Evolutionary conservation across 1,140 invertebrate species (phyloP).

Genomic region (Drosophila tsacasi): DNA sequence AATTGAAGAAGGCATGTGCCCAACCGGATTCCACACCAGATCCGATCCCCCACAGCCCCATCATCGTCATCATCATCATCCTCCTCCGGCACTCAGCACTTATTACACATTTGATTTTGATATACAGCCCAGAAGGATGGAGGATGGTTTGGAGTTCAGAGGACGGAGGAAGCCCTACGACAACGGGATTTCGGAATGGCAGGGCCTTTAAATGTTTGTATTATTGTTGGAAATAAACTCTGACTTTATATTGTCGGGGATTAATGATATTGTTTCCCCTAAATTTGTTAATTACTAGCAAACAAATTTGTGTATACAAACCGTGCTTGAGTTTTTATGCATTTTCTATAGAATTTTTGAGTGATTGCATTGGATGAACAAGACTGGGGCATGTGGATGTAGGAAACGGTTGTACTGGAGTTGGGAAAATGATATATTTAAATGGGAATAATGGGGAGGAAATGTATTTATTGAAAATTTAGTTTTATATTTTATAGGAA

Average conservation of each 20-base stretch:
- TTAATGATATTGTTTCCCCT: conserved; percentile 83
- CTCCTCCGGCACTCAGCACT: conserved; percentile 56
- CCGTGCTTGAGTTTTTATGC: conserved; percentile 77
- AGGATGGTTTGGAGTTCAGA: conserved; percentile 14
- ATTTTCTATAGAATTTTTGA: conserved; percentile 80
- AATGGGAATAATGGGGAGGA: neutral
- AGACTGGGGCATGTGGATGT: conserved; percentile 4
- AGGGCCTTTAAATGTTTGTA: conserved; percentile 69
- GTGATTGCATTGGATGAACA: conserved; percentile 57
- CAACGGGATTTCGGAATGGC: conserved; percentile 42
- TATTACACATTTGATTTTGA: conserved; percentile 79
- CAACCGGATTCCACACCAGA: conserved; percentile 40
- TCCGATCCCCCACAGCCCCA: conserved; percentile 1
- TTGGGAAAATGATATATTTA: neutral
- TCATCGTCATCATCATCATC: neutral
- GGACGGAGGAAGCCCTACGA: conserved; percentile 45
- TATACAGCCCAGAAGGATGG: conserved; percentile 39
- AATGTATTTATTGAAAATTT: neutral
- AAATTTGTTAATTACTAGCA: conserved; percentile 83
- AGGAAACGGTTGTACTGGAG: neutral
- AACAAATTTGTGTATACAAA: conserved; percentile 82
- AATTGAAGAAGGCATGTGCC: conserved; percentile 60
- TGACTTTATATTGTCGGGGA: conserved; percentile 79
- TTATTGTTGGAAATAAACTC: conserved; percentile 84
- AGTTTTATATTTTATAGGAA: neutral